Base-by-base conservation (phyloP, 2,113 vertebrate species). In the Alosa alosa region DNA sequence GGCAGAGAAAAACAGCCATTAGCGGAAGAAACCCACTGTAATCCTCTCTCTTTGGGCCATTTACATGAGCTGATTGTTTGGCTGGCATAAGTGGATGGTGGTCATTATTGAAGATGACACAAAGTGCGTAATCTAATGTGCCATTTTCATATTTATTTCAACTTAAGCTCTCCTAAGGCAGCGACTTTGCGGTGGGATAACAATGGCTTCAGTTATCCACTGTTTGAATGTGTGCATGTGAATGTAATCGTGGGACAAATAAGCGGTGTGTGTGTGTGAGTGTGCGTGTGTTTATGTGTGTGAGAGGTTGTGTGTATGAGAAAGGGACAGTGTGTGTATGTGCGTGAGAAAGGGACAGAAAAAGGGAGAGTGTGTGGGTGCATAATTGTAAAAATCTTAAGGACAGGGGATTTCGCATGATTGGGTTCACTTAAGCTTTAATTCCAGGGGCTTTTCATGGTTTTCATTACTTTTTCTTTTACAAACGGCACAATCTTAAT, bases 381-480 rank as follows among this genome's bases (percentile, higher is more conserved):
- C 31, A 17, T 78, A 78, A 78, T 78, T 78, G 72, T 78, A 78
- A 78, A 5, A 78, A 78, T 36, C 72, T 78, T 11, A 78, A 39
- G 36, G 25, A 78, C 10, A 25, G 31, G 13, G 47, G 82, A 83
- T 83, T 50, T 83, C 6, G 46, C 50, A 83, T 50, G 82, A 83
- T 55, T 83, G 82, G 82, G 49, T 50, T 78, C 72, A 78, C 25
- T 75, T 39, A 83, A 83, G 50, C 82, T 47, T 83, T 55, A 55
- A 83, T 83, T 83, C 49, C 49, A 57, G 46, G 49, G 36, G 36
- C 13, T 39, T 55, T 83, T 55, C 15, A 17, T 78, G 72, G 10
- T 78, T 78, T 78, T 78, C 36, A 78, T 78, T 13, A 39, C 31
- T 11, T 3, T 78, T 78, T 78, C 72, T 78, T 72, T 78, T 17